phyloP scores from a whole-genome alignment of 92 coral and sea anemone species.

The Porites divaricata region DNA sequence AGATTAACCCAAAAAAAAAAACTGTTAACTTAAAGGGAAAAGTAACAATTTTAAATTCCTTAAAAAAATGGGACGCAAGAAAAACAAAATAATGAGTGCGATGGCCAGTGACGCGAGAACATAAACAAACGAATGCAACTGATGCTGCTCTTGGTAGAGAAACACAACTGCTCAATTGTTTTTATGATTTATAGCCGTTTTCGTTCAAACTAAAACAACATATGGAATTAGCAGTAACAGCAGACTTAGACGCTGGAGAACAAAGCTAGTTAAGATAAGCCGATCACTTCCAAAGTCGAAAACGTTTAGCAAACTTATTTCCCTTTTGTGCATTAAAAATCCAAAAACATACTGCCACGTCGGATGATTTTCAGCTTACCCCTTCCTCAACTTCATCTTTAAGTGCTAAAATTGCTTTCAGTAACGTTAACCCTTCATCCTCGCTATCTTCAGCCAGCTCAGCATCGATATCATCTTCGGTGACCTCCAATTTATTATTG shows the following conservation, averaged over 20 bases:
- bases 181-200: no score
- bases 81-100: no score
- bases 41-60: no score
- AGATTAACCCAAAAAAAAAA: background rate
- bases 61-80: no score
- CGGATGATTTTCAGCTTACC: background rate
- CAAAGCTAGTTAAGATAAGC: no score
- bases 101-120: background rate
- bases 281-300: no score
- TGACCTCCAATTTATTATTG: background rate
- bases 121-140: background rate
- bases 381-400: conserved; percentile 17
- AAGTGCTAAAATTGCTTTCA: conserved; percentile 28
- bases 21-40: background rate
- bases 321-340: background rate
- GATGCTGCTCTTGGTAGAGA: background rate
- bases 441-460: conserved; percentile 1
- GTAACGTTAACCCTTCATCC: conserved; percentile 23
- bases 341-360: no score
- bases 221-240: background rate
- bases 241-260: background rate
- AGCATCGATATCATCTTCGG: background rate
- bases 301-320: background rate
- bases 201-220: background rate
- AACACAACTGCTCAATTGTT: background rate